These are phyloP conservation scores for Epinotia brunnichana DNA, from an alignment of 2,888 invertebrate species.

Conservation along the genomic window DNA sequence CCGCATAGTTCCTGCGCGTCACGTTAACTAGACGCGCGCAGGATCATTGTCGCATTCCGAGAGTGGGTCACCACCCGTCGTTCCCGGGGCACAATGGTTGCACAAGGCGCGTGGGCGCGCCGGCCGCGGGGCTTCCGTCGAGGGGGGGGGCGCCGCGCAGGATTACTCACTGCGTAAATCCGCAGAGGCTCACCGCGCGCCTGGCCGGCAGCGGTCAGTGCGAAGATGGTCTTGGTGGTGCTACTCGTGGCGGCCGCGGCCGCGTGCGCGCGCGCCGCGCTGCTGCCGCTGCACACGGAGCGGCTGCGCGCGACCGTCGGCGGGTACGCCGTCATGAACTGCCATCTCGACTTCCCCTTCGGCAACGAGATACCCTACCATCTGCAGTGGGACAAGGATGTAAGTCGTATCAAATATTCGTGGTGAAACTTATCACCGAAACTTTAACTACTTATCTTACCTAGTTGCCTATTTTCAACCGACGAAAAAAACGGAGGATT, in stretches of 20 bases:
- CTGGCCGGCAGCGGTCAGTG: conserved; percentile 44
- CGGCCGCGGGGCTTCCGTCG: conserved; percentile 39
- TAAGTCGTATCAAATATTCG: conserved; percentile 74
- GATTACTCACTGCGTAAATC: conserved; percentile 43
- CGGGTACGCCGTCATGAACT: conserved; percentile 91
- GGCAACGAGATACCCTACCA: conserved; percentile 93
- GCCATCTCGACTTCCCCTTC: conserved; percentile 94
- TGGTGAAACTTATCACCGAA: too few relatives aligned
- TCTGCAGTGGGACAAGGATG: conserved; percentile 95
- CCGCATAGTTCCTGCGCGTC: conserved; percentile 1
- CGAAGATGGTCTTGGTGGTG: conserved; percentile 34
- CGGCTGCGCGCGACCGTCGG: conserved; percentile 88
- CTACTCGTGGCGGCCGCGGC: conserved; percentile 45
- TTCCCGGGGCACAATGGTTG: conserved; percentile 15
- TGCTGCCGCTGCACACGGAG: conserved; percentile 73
- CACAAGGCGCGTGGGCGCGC: conserved; percentile 39
- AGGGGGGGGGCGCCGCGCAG: conserved; percentile 13
- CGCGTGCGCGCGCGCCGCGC: conserved; percentile 52
- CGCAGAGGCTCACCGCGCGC: conserved; percentile 44
- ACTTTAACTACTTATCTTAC: too few relatives aligned
- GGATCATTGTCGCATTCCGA: background rate
- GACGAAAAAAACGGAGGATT: too few relatives aligned
- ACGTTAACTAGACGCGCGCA: background rate
- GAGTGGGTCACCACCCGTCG: background rate
- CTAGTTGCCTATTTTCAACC: too few relatives aligned